Percentiles rank a stretch among this genome's conserved stretches.
phyloP scores from a whole-genome alignment of 2,113 vertebrate genomes.

The Rhegmatorhina hoffmannsi region DNA sequence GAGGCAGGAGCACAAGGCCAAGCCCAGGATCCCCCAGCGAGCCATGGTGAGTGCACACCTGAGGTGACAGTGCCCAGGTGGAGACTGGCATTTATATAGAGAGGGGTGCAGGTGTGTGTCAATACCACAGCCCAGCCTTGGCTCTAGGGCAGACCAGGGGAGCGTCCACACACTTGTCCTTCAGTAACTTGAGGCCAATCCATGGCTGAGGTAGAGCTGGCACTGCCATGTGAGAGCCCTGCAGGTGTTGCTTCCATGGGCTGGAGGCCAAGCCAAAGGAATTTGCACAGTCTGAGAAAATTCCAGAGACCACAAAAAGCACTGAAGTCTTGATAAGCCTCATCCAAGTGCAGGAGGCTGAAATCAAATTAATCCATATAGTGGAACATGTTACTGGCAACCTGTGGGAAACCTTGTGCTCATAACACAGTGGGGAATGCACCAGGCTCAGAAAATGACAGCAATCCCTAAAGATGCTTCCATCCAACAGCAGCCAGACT shows the following conservation, averaged over 20 bases:
- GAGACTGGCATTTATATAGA: neutral
- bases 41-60: constrained; percentile 64
- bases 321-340: neutral
- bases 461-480: neutral
- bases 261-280: neutral
- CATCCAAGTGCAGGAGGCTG: neutral
- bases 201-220: neutral
- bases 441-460: neutral
- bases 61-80: neutral
- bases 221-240: neutral
- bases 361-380: neutral
- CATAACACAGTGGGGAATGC: neutral
- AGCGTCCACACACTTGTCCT: neutral
- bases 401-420: neutral
- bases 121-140: neutral
- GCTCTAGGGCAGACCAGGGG: neutral
- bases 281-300: neutral
- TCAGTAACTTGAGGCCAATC: neutral
- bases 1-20: constrained; percentile 68
- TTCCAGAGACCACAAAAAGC: neutral
- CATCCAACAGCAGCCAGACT: neutral
- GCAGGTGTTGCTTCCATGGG: neutral
- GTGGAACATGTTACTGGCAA: rapidly evolving
- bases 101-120: neutral
- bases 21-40: constrained; percentile 60